Evolutionary conservation across 2,113 vertebrate genomes (phyloP), one percentile per base, ranked within the genome.

Genomic region (Hydrolagus affinis): DNA sequence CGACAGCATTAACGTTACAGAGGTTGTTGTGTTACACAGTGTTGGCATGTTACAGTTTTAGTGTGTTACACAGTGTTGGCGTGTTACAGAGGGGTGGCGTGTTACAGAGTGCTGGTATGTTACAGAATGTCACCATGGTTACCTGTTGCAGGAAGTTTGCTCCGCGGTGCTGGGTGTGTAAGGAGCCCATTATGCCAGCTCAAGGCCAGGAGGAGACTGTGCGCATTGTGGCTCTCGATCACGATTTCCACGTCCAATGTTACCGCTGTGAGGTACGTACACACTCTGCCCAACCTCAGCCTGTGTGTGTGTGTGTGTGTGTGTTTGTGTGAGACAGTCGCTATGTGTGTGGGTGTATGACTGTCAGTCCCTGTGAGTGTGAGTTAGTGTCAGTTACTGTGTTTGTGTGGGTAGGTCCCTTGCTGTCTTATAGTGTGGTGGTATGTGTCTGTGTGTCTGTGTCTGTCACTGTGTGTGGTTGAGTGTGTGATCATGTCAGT

Each of bases 171-270:
- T 98, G 96, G 2, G 97, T 99, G 89, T 99, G 98, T 88, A 94
- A 93, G 85, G 96, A 97, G 88, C 95, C 98, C 15, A 99, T 99
- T 87, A 99, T 99, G 98, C 98, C 97, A 0, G 96, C 97, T 8
- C 95, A 96, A 0, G 98, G 98, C 60, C 97, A 99, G 91, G 98
- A 99, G 91, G 98, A 99, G 91, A 98, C 98, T 0, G 96, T 99
- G 56, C 97, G 97, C 19, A 99, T 99, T 28, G 98, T 99, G 83
- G 98, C 98, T 80, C 91, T 99, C 89, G 98, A 99, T 89, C 96
- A 97, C 0, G 97, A 99, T 89, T 99, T 99, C 93, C 98, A 99
- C 0, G 96, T 99, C 86, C 95, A 97, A 86, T 99, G 98, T 90
- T 99, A 99, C 92, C 95, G 97, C 44, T 99, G 97, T 71, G 97